Base-by-base conservation (phyloP, 2,888 invertebrate species). In the Mactromeris polynyma region DNA sequence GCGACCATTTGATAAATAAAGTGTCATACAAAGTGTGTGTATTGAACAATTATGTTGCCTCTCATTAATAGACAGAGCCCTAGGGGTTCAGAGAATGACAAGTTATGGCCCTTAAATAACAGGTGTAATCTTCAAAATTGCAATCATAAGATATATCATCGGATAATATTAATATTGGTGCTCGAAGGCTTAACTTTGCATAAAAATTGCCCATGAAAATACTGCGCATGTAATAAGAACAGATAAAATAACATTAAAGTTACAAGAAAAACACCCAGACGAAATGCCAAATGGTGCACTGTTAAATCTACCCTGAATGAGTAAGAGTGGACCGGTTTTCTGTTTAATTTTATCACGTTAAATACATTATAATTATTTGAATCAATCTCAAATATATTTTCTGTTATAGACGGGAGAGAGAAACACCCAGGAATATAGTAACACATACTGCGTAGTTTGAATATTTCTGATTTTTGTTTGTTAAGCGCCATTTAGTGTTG, bases 1-100 rank as follows among this genome's bases (percentile, higher is more conserved):
- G n/a, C 51, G 84, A 78, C 36, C 78, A 84, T 51, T 84, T 54
- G 46, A 84, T 84, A 84, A 51, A 84, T 54, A 77, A 77, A 36
- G 77, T 78, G 77, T 51, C 42, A 84, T 54, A 84, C 54, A 78
- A 64, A 42, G 42, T 83, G 69, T 81, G n/a, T 42, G 26, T 69
- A 69, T 83, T 78, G 51, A 31, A 77, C n/a, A n/a, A 38, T 11
- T 21, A 33, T 84, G 54, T 46, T 33, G 46, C 46, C 14, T n/a
- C 77, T 33, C 83, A 77, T 36, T 54, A 78, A 54, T 26, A 77
- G 17, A n/a, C 14, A 46, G 14, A 78, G 54, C 84, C 73, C 73
- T 77, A 36, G 51, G 54, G 84, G 54, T 83, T 33, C 51, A 51
- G 21, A 26, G 77, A 33, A 33, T 84, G 54, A 14, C 84, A 46